Evolutionary conservation across 64 coral and sea anemone genomes (phyloP).

Genomic region (Montipora foliosa): DNA sequence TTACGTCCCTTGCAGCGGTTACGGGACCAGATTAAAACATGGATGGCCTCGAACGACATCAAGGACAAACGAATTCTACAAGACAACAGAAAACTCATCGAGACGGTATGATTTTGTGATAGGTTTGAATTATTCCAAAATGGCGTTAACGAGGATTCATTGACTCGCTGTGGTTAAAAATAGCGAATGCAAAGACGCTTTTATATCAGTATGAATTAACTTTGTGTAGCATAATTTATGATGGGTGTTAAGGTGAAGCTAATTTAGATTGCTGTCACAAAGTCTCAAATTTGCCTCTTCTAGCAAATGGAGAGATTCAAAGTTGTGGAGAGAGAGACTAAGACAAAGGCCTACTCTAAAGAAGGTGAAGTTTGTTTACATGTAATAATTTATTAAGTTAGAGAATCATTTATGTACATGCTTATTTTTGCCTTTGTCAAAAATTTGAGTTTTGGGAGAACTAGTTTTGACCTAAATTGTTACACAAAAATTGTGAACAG

Average conservation of each 20-base stretch:
- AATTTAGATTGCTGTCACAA: not conserved
- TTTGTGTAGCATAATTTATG: not conserved
- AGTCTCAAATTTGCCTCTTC: not conserved
- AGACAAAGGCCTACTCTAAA: constrained; percentile 99
- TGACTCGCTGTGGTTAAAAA: not conserved
- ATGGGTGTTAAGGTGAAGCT: not conserved
- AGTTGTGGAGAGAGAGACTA: constrained; percentile 99
- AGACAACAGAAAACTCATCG: constrained; percentile 99
- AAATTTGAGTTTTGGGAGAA: too few relatives aligned
- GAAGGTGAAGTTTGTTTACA: constrained; percentile 64
- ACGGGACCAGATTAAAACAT: constrained; percentile 99
- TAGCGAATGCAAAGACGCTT: not conserved
- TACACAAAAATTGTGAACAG: too few relatives aligned
- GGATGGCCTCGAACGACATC: constrained; percentile 97
- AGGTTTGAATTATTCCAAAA: constrained; percentile 17
- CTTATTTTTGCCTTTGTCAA: too few relatives aligned
- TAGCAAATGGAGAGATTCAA: constrained; percentile 99
- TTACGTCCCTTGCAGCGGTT: constrained; percentile 76
- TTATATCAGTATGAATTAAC: not conserved
- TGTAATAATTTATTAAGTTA: not conserved
- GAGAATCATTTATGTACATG: not conserved
- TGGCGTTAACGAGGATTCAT: constrained; percentile 14
- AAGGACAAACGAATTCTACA: constrained; percentile 92
- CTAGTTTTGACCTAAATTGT: too few relatives aligned
- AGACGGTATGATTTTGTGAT: constrained; percentile 77